A percentile compares a stretch with the other conserved stretches of the same genome.
phyloP scores from a whole-genome alignment of 2,113 vertebrate species.

The Anoplopoma fimbria region DNA sequence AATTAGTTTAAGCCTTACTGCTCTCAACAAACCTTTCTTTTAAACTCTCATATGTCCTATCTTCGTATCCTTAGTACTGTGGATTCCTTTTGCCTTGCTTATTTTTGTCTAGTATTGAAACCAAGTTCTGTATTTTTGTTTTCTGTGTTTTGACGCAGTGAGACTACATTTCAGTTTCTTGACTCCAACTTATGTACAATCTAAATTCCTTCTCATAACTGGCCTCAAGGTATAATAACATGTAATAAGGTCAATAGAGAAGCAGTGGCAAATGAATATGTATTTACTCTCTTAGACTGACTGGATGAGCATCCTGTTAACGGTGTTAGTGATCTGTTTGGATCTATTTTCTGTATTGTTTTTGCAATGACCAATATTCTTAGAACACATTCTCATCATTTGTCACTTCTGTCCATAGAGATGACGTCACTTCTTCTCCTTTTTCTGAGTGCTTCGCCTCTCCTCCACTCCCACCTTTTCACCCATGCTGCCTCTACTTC shows the following conservation, averaged over 20 bases:
- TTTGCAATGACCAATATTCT: background rate
- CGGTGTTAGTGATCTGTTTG: background rate
- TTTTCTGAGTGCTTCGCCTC: conserved; percentile 56
- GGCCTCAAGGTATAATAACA: background rate
- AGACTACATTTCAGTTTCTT: background rate
- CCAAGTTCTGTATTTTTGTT: background rate
- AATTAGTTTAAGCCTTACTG: background rate
- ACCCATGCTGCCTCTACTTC: conserved; percentile 37
- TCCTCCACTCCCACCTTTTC: conserved; percentile 38
- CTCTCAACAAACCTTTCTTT: background rate
- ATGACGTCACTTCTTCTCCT: conserved; percentile 71
- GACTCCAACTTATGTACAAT: background rate
- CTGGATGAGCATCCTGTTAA: background rate
- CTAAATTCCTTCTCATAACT: background rate
- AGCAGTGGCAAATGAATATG: background rate
- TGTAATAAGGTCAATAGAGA: background rate
- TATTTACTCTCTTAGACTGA: background rate
- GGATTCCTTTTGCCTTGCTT: background rate
- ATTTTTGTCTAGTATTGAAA: background rate
- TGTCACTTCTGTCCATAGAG: conserved; percentile 60
- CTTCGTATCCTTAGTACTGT: background rate
- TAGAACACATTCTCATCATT: background rate
- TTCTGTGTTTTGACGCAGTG: background rate
- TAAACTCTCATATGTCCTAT: background rate
- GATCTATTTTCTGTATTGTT: background rate